Conservation (phyloP, 2,888 invertebrate species). For the Noctua comes region DNA sequence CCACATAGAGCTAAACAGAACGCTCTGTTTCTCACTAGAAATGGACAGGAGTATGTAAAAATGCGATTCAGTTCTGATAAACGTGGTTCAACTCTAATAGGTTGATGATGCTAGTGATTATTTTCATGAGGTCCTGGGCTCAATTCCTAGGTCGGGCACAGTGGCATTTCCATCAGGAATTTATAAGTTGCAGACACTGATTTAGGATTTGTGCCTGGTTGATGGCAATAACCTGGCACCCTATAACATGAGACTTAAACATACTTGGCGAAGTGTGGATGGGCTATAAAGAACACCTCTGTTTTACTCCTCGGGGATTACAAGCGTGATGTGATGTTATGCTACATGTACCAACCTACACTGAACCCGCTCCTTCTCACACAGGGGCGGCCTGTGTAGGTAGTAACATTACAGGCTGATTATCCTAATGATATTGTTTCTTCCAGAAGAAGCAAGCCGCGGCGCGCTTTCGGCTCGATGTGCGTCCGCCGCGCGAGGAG, state of each 20-base stretch:
- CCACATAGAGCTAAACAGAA: too few relatives aligned
- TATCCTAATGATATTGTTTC: conserved; percentile 52
- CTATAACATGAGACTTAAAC: not conserved
- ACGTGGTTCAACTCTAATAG: too few relatives aligned
- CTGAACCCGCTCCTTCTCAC: not conserved
- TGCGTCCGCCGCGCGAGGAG: conserved; percentile 82
- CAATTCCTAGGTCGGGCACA: not conserved
- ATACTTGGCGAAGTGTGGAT: too few relatives aligned
- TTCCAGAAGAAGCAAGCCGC: conserved; percentile 77
- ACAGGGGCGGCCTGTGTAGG: not conserved
- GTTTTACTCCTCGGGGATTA: not conserved
- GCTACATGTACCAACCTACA: not conserved
- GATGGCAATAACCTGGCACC: not conserved
- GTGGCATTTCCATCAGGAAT: not conserved
- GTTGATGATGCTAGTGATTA: not conserved
- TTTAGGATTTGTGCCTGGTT: not conserved
- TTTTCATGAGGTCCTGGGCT: not conserved
- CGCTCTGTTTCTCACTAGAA: not conserved
- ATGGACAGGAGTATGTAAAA: too few relatives aligned
- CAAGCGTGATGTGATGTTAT: not conserved
- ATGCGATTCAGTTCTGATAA: too few relatives aligned
- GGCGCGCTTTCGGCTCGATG: conserved; percentile 83
- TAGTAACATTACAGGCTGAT: not conserved
- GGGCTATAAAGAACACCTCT: not conserved
- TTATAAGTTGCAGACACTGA: not conserved